Conservation (phyloP, 2,113 vertebrate species). For the Cyanoderma ruficeps region DNA sequence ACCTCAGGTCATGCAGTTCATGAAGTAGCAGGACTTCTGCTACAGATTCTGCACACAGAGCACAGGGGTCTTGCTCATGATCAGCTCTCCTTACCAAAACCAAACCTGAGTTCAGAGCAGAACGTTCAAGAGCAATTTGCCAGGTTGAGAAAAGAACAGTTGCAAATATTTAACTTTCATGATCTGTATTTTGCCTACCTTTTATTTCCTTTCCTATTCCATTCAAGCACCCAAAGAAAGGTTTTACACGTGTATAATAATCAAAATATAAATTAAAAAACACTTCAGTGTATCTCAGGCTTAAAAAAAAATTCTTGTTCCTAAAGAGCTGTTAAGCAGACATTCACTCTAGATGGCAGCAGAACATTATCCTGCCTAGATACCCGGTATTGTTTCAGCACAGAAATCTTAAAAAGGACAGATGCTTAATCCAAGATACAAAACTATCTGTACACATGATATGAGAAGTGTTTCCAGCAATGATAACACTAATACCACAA, state of each 20-base stretch:
- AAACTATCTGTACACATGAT: background rate
- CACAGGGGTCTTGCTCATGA: accelerated
- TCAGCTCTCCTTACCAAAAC: background rate
- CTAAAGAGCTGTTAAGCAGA: background rate
- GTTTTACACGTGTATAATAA: background rate
- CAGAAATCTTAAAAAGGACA: background rate
- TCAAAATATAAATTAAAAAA: background rate
- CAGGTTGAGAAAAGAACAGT: background rate
- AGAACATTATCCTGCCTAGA: constrained; percentile 8
- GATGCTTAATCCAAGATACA: background rate
- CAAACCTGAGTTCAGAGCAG: background rate
- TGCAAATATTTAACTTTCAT: background rate
- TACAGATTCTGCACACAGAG: background rate
- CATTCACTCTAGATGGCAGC: constrained; percentile 64
- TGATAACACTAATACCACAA: background rate
- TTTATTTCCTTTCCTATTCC: background rate
- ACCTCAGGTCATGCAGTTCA: accelerated
- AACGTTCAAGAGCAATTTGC: background rate
- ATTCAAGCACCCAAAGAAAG: background rate
- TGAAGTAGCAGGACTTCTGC: background rate
- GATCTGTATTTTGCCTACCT: background rate
- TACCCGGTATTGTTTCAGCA: background rate
- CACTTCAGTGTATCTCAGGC: background rate
- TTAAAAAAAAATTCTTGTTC: background rate
- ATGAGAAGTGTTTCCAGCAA: background rate